These are phyloP conservation scores for Conchocele bisecta DNA, from an alignment of 2,888 invertebrate genomes.

Conservation along the genomic window DNA sequence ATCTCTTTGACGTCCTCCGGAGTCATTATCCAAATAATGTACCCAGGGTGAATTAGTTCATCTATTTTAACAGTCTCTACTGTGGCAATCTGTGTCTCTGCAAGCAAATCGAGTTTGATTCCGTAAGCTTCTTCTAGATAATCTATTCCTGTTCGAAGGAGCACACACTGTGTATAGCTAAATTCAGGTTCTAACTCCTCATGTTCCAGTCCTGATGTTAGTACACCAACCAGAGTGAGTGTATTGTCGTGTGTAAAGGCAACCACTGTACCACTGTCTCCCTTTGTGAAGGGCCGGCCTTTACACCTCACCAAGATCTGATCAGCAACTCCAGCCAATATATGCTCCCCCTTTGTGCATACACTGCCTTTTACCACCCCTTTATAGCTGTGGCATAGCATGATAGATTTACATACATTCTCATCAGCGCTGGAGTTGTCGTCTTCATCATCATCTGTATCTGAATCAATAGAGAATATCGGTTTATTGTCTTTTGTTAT, in stretches of 20 bases:
- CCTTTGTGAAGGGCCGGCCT: neutral
- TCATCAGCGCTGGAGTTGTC: no score
- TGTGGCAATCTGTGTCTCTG: neutral
- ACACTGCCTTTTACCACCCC: no score
- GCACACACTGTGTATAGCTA: neutral
- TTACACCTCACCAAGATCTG: no score
- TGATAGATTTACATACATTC: no score
- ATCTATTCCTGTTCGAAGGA: neutral
- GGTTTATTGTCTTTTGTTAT: no score
- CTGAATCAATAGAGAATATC: no score
- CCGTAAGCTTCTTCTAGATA: neutral
- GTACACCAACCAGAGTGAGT: neutral
- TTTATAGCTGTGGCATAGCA: no score
- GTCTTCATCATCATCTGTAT: no score
- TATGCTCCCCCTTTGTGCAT: no score
- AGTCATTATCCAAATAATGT: neutral
- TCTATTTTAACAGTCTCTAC: neutral
- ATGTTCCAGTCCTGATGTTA: neutral
- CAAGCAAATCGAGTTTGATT: neutral
- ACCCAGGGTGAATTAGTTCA: neutral
- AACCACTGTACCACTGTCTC: slow-evolving; percentile 5
- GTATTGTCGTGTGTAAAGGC: neutral
- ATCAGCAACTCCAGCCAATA: no score
- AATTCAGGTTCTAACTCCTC: neutral
- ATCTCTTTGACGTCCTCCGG: neutral